Conservation (phyloP, 2,113 vertebrate genomes). For the Grammomys dolichurus region DNA sequence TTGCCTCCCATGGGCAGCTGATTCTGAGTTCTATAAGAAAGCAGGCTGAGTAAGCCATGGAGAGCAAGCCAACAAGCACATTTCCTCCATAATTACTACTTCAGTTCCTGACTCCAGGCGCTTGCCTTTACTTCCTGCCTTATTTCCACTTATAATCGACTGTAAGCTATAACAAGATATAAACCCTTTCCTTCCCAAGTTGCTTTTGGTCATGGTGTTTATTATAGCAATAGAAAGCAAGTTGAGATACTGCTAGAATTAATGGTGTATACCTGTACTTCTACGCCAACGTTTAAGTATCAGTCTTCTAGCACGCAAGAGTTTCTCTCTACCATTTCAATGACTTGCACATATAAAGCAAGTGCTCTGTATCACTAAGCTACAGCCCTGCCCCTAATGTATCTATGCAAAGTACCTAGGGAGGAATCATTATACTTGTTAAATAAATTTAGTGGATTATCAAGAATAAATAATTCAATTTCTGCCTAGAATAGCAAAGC, state of each 20-base stretch:
- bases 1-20: neutral
- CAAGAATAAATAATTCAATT: slow-evolving; percentile 16
- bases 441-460: neutral
- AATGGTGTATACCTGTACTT: neutral
- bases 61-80: neutral
- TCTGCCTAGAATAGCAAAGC: slow-evolving; percentile 27
- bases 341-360: neutral
- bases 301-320: neutral
- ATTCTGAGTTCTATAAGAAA: neutral
- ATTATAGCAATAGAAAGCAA: neutral
- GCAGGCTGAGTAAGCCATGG: neutral
- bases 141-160: neutral
- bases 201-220: neutral
- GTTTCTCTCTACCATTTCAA: neutral
- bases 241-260: neutral
- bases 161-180: neutral
- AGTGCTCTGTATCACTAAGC: neutral
- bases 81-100: neutral
- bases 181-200: neutral
- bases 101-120: neutral
- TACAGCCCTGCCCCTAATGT: neutral
- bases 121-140: neutral
- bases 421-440: neutral
- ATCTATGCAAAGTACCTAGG: neutral
- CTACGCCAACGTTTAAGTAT: neutral